Evolutionary conservation across 2,797 vertebrate species (phyloP).

Genomic region (Remorina albescens): DNA sequence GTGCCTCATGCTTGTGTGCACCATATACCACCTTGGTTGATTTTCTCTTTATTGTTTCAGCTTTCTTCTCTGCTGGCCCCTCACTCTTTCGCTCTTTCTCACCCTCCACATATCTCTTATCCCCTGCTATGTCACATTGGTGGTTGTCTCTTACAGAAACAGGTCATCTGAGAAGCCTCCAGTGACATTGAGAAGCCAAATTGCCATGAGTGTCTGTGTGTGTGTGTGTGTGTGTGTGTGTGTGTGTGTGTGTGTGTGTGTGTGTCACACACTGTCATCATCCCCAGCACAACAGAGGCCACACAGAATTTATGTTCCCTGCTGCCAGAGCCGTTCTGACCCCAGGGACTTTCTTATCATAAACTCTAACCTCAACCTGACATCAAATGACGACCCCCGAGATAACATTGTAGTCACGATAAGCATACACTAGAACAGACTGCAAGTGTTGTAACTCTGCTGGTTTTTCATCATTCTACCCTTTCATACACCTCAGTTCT

Average conservation of each 20-base stretch:
- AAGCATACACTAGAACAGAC: constrained; percentile 58
- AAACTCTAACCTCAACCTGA: constrained; percentile 86
- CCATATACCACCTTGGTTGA: constrained; percentile 3
- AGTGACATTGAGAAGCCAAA: constrained; percentile 83
- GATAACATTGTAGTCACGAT: constrained; percentile 82
- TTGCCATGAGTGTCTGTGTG: constrained; percentile 72
- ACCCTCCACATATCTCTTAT: constrained; percentile 47
- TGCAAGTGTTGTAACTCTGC: constrained; percentile 46
- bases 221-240: constrained; percentile 28
- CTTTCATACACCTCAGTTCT: neutral
- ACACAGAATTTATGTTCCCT: constrained; percentile 85
- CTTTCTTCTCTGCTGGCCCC: constrained; percentile 16
- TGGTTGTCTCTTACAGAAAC: constrained; percentile 79
- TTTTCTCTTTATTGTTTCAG: constrained; percentile 27
- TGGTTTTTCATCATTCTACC: neutral
- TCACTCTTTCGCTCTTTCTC: constrained; percentile 39
- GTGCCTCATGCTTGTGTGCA: neutral
- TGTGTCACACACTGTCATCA: constrained; percentile 74
- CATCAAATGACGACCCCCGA: constrained; percentile 76
- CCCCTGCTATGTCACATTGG: constrained; percentile 62
- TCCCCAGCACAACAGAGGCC: constrained; percentile 72
- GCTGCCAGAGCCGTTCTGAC: constrained; percentile 77
- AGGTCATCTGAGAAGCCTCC: constrained; percentile 81
- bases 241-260: no score
- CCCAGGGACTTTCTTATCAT: constrained; percentile 86